phyloP scores from a whole-genome alignment of 2,797 vertebrate species.

The Synaphobranchus kaupii region DNA sequence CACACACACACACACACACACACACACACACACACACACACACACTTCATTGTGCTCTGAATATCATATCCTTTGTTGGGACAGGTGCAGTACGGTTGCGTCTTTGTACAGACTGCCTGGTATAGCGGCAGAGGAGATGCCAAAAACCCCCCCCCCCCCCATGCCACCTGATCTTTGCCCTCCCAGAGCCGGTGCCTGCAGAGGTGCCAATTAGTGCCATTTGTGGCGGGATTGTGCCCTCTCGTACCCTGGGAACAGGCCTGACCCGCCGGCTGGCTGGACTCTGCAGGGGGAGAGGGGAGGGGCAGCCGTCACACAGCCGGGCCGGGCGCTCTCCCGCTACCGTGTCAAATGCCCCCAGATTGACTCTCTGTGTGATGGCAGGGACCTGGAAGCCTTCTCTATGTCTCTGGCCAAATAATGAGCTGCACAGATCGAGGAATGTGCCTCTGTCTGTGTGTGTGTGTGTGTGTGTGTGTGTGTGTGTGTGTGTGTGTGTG shows the following conservation, averaged over 20 bases:
- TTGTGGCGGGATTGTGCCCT: slow-evolving; percentile 71
- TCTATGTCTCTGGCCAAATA: slow-evolving; percentile 51
- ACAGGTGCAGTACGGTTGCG: slow-evolving; percentile 37
- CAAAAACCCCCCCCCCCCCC: slow-evolving; percentile 36
- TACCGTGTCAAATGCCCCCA: slow-evolving; percentile 68
- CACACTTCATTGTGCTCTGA: neutral
- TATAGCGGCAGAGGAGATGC: slow-evolving; percentile 14
- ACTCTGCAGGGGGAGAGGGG: slow-evolving; percentile 51
- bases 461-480: neutral
- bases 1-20: slow-evolving; percentile 20
- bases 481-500: neutral
- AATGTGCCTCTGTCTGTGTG: slow-evolving; percentile 22
- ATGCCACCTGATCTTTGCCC: slow-evolving; percentile 73
- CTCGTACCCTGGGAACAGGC: slow-evolving; percentile 55
- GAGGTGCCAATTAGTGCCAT: slow-evolving; percentile 84
- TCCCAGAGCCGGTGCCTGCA: slow-evolving; percentile 71
- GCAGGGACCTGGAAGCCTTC: slow-evolving; percentile 43
- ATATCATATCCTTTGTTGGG: slow-evolving; percentile 66
- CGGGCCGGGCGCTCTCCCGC: slow-evolving; percentile 67
- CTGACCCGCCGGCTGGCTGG: slow-evolving; percentile 52
- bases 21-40: neutral
- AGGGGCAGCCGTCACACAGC: slow-evolving; percentile 64
- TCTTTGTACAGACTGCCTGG: slow-evolving; percentile 24
- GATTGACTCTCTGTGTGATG: slow-evolving; percentile 52
- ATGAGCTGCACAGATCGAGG: slow-evolving; percentile 41